Base-by-base conservation (phyloP, 2,113 vertebrate species). In the Notothenia coriiceps region DNA sequence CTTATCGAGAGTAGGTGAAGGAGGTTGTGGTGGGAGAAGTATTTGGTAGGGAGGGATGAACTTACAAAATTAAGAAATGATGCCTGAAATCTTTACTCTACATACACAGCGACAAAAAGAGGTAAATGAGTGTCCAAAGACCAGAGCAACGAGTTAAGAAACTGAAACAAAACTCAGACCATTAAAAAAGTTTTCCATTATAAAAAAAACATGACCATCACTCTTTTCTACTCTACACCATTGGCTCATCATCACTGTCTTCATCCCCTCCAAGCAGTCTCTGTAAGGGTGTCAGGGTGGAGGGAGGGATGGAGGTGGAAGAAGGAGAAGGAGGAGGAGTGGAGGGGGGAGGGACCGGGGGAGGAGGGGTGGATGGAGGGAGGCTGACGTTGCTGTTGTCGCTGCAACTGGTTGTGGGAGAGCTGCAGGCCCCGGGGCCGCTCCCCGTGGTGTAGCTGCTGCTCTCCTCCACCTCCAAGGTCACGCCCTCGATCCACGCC, bases 191-290 rank as follows among this genome's bases (percentile, higher is more conserved):
- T 82, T 79, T 70, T 62, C 40, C 73, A 44, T 80, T 86, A 85
- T 86, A 87, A 90, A 86, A 29, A 73, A 80, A 86, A 89, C 72
- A 65, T 63, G 47, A 54, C 77, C 65, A 10, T 61, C 52, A 72
- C 40, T 76, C 64, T 14, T 1, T 12, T 59, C 44, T 66, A 55
- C 54, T 43, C 83, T 93, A 94, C 74, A 94, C 88, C 89, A 89
- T 87, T 2, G 89, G 89, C 85, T 94, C 92, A 2, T 92, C 92
- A 7, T 94, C 90, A 1, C 89, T 92, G 79, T 94, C 93, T 40
- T 89, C 89, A 2, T 78, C 89, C 57, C 17, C 66, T 20, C 84
- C 46, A 7, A 68, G 50, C 56, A 79, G 80, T 74, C 88, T 84
- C 57, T 86, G 81, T 17, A 74, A 50, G 6, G 87, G 62, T 60